Evolutionary conservation across 2,797 vertebrate genomes (phyloP).

Genomic region (Gallinago stenura): DNA sequence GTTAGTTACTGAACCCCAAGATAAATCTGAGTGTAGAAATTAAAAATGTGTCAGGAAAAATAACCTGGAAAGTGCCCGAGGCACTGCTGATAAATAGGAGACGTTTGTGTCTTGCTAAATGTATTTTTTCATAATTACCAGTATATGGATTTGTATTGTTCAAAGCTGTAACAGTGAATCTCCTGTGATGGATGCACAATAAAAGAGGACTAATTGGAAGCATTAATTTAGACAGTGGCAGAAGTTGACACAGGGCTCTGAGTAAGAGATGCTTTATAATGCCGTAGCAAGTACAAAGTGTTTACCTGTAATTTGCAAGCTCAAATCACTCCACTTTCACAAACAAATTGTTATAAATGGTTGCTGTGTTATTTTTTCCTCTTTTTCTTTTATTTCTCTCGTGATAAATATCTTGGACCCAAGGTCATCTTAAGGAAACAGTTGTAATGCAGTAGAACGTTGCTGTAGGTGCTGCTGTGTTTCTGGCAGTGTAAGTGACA

Average conservation of each 20-base stretch:
- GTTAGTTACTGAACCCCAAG: not conserved
- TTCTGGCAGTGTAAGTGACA: conserved; percentile 46
- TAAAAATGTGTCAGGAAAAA: not conserved
- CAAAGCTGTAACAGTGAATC: not conserved
- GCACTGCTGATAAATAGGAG: conserved; percentile 11
- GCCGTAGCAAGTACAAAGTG: not conserved
- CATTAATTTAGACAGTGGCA: conserved; percentile 39
- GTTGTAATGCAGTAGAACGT: not conserved
- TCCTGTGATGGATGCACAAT: conserved; percentile 28
- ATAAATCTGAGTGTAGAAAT: not conserved
- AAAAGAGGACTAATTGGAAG: conserved; percentile 35
- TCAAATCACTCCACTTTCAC: not conserved
- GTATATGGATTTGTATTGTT: conserved; percentile 34
- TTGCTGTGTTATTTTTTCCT: not conserved
- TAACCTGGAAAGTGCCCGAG: not conserved
- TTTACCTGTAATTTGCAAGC: not conserved
- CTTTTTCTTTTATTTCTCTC: not conserved
- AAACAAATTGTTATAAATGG: not conserved
- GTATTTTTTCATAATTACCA: conserved; percentile 45
- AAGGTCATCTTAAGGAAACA: conserved; percentile 40
- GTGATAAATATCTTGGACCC: not conserved
- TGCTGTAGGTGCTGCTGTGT: conserved; percentile 8
- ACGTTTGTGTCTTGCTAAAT: conserved; percentile 1
- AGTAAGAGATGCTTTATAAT: not conserved
- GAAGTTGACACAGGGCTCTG: not conserved